Base-by-base conservation (phyloP, 1,140 invertebrate species). In the Calliopsis andreniformis region DNA sequence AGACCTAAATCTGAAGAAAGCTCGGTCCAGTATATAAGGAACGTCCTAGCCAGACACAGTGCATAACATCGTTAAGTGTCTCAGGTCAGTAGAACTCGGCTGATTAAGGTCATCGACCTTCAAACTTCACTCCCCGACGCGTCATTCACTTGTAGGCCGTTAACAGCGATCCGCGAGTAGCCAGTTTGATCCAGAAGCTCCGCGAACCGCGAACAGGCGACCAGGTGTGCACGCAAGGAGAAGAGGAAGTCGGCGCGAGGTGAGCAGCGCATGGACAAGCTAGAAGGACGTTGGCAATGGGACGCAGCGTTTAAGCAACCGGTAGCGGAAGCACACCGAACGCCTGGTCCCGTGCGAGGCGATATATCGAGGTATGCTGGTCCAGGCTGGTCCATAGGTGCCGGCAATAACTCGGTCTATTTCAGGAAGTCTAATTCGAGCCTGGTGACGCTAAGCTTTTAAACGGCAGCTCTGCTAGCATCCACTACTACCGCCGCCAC, bases 341-440 rank as follows among this genome's bases (percentile, higher is more conserved):
- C 67, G 61, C 70, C 51, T 58, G 62, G 58, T 63, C 64, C 56
- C 59, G 28, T 28, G 32, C 39, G 32, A 43, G 55, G 28, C 35
- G 68, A 78, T 53, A 78, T 53, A 67, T 39, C 25, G 35, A 68
- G 80, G 71, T 82, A 80, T 75, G 72, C 56, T n/a, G n/a, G 79
- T 83, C 73, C 53, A 84, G 63, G 68, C 56, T 20, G 68, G 82
- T 79, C 79, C 84, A 83, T 80, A 82, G 35, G 70, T 75, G 83
- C 83, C 89, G 88, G 87, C 88, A 90, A 91, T 91, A 90, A 90
- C 87, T 89, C 73, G 70, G 61, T 83, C 89, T 91, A 91, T 91
- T 91, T 91, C 85, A 86, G 89, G 83, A 79, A 80, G 78, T 89
- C 89, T 91, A 91, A 90, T 85, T 89, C 70, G 80, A 88, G 85